phyloP scores from a whole-genome alignment of 1,140 invertebrate species.

The Apolygus lucorum region DNA sequence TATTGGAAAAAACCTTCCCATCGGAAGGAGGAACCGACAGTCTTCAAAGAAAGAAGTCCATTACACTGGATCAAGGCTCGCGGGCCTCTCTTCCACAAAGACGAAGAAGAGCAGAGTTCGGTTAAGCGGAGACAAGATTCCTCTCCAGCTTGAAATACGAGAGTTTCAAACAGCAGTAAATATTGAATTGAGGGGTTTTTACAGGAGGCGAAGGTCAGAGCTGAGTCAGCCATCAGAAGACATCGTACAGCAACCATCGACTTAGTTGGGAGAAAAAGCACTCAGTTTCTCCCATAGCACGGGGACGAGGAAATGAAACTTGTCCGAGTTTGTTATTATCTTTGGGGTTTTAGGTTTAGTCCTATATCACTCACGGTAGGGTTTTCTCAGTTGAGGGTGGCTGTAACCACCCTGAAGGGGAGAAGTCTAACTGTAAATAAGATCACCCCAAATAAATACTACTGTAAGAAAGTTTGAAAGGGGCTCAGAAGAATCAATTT shows the following conservation, averaged over 20 bases:
- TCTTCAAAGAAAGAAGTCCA: slow-evolving; percentile 9
- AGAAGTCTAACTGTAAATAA: neutral
- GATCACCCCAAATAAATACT: slow-evolving; percentile 13
- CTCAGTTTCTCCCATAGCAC: neutral
- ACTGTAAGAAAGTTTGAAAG: neutral
- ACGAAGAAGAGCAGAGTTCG: neutral
- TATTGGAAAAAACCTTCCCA: neutral
- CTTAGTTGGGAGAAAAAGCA: neutral
- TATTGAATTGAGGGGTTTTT: slow-evolving; percentile 7
- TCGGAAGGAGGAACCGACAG: neutral
- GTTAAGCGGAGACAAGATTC: neutral
- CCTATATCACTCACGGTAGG: slow-evolving; percentile 6
- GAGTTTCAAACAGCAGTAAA: slow-evolving; percentile 16
- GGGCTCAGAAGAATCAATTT: neutral
- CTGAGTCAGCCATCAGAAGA: slow-evolving; percentile 8
- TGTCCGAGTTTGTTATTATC: slow-evolving; percentile 15
- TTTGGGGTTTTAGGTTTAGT: neutral
- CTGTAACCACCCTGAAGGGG: neutral
- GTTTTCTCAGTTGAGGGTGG: neutral
- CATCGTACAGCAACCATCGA: neutral
- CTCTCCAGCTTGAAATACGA: slow-evolving; percentile 4
- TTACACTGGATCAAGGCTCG: neutral
- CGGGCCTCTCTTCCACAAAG: neutral
- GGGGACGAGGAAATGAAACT: neutral
- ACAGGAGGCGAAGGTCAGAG: neutral